Conservation (phyloP, 2,113 vertebrate genomes). For the Manacus vitellinus region DNA sequence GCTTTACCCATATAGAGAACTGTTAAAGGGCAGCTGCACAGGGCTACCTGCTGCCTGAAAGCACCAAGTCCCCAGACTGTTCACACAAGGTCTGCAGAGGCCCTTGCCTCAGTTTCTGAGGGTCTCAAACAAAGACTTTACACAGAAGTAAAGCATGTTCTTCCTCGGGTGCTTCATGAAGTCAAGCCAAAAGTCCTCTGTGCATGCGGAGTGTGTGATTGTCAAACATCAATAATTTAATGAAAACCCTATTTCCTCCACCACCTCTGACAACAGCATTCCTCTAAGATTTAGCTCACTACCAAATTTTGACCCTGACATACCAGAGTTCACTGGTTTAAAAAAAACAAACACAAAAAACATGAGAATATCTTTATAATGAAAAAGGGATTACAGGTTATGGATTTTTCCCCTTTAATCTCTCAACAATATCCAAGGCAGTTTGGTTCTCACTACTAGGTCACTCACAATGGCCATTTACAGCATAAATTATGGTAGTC, state of each 20-base stretch:
- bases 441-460: neutral
- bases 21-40: neutral
- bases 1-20: neutral
- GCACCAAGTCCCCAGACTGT: neutral
- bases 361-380: neutral
- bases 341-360: neutral
- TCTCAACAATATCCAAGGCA: neutral
- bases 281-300: neutral
- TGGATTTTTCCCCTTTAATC: neutral
- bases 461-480: neutral
- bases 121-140: neutral
- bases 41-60: slow-evolving; percentile 14
- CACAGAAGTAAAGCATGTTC: neutral
- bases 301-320: neutral
- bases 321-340: neutral
- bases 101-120: neutral
- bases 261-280: neutral
- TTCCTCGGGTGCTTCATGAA: neutral
- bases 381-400: neutral
- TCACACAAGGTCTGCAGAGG: neutral
- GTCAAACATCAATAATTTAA: neutral
- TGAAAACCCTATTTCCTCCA: neutral
- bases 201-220: neutral
- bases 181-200: neutral
- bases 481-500: neutral